Conservation (phyloP, 92 coral and sea anemone genomes). For the Paramuricea clavata region DNA sequence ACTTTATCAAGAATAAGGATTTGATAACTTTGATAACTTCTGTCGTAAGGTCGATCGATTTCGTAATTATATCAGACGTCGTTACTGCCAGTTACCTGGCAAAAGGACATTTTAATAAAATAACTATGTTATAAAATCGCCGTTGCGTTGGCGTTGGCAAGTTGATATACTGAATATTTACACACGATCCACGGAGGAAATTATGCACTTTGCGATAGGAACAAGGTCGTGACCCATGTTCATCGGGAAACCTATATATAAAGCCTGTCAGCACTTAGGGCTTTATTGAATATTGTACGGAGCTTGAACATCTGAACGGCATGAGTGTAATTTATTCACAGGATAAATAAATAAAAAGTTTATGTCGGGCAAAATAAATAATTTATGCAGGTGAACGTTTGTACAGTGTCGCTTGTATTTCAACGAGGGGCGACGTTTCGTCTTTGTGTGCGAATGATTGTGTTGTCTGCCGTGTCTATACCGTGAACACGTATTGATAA, state of each 20-base stretch:
- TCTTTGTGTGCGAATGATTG: neutral
- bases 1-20: neutral
- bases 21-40: neutral
- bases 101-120: constrained; percentile 23
- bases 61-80: neutral
- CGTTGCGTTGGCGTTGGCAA: neutral
- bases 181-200: neutral
- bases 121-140: neutral
- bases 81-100: neutral
- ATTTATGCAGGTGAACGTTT: constrained; percentile 73
- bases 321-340: constrained; percentile 85
- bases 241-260: neutral
- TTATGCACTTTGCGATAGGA: neutral
- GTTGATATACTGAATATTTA: neutral
- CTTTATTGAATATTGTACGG: neutral
- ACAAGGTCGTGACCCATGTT: constrained; percentile 17
- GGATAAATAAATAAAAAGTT: constrained; percentile 99
- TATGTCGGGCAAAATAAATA: constrained; percentile 86
- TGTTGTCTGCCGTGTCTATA: neutral
- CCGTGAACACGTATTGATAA: neutral
- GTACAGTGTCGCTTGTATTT: constrained; percentile 18
- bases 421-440: neutral
- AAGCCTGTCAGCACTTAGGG: neutral
- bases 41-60: neutral
- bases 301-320: constrained; percentile 17